Percentiles rank a stretch among this genome's conserved stretches.
phyloP scores from a whole-genome alignment of 2,797 vertebrate species.

The Artibeus lituratus region DNA sequence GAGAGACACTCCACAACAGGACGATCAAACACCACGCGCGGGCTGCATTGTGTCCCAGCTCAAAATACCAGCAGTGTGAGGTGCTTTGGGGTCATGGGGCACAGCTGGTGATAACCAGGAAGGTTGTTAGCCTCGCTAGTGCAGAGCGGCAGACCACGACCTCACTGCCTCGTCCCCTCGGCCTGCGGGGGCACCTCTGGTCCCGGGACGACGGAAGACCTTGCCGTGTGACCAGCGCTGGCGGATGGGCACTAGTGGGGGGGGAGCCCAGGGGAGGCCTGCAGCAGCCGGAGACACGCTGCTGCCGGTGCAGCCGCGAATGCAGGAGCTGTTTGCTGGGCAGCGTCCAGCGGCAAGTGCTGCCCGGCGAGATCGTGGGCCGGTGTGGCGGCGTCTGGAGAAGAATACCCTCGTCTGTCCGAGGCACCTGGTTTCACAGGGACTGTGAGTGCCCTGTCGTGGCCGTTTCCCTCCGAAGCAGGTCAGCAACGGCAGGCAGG shows the following conservation, averaged over 20 bases:
- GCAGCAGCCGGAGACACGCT: fast-evolving
- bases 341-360: fast-evolving
- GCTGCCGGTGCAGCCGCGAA: background rate
- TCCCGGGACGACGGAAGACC: fast-evolving
- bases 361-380: fast-evolving
- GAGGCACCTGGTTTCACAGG: background rate
- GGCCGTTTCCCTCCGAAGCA: background rate
- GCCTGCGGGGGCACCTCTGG: background rate
- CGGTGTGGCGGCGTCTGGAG: fast-evolving
- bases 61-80: fast-evolving
- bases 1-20: background rate
- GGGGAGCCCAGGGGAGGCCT: no score
- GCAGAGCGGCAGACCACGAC: no score
- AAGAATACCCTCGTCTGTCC: fast-evolving
- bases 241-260: background rate
- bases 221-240: fast-evolving
- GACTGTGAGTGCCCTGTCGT: fast-evolving
- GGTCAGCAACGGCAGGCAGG: background rate
- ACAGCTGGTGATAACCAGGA: fast-evolving
- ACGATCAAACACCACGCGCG: no score
- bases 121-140: no score
- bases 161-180: fast-evolving
- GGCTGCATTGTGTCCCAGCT: background rate
- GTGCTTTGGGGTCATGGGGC: background rate
- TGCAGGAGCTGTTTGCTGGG: fast-evolving